phyloP scores from a whole-genome alignment of 1,140 invertebrate genomes.

The Papilio aristodemus region DNA sequence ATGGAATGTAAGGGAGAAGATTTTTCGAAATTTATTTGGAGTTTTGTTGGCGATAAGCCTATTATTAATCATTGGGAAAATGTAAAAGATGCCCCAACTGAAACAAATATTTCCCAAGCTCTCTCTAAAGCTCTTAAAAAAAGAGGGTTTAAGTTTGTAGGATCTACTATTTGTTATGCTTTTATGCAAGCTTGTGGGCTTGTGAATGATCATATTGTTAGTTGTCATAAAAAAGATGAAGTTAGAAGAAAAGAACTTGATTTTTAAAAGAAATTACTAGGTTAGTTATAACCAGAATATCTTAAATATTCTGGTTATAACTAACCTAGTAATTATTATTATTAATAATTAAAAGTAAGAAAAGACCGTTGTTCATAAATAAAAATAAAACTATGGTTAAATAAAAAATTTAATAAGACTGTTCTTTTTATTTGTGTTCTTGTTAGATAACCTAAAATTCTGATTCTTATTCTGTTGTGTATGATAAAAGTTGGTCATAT shows the following conservation, averaged over 20 bases:
- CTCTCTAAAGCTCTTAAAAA: constrained; percentile 65
- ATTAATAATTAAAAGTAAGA: too few species aligned
- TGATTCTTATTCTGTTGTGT: too few species aligned
- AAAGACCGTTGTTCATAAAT: too few species aligned
- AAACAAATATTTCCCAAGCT: constrained; percentile 52
- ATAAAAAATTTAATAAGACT: too few species aligned
- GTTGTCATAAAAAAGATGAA: constrained; percentile 38
- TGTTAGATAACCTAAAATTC: too few species aligned
- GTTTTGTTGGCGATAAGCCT: constrained; percentile 59
- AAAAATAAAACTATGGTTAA: too few species aligned
- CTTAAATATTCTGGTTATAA: too few species aligned
- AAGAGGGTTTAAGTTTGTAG: constrained; percentile 68
- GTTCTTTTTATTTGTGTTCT: too few species aligned
- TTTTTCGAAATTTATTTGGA: constrained; percentile 68
- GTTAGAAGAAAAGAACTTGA: constrained; percentile 32
- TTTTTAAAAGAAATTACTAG: background rate
- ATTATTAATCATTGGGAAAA: constrained; percentile 59
- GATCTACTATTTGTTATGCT: constrained; percentile 69
- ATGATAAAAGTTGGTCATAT: too few species aligned
- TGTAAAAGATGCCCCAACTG: constrained; percentile 53
- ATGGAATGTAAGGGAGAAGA: constrained; percentile 57
- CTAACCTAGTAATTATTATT: too few species aligned
- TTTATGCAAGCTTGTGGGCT: constrained; percentile 75
- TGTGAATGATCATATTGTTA: constrained; percentile 66
- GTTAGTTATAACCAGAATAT: too few species aligned